These are phyloP conservation scores for Neoniphon sammara DNA, from an alignment of 2,797 vertebrate species.

Conservation along the genomic window DNA sequence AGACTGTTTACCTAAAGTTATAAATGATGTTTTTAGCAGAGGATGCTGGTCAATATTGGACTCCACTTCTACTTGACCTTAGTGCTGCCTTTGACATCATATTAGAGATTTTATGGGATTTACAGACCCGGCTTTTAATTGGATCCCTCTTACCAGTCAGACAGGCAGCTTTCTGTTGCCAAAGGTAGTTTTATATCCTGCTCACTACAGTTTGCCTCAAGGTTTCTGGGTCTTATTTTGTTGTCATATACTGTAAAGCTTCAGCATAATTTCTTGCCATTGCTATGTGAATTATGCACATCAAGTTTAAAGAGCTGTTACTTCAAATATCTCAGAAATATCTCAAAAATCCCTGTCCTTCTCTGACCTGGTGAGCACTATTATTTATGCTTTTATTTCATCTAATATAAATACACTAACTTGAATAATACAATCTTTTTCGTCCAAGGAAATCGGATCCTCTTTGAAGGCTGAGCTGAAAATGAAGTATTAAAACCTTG, in stretches of 20 bases:
- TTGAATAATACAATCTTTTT: background rate
- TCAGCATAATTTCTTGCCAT: background rate
- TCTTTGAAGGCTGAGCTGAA: background rate
- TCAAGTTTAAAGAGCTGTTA: background rate
- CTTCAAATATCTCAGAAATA: background rate
- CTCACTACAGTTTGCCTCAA: background rate
- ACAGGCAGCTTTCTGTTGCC: background rate
- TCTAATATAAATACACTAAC: background rate
- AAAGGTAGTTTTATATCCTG: constrained; percentile 5
- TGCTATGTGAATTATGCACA: background rate
- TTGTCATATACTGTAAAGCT: background rate
- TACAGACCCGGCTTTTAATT: constrained; percentile 12
- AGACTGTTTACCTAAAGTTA: background rate
- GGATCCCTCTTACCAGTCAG: background rate
- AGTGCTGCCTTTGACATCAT: background rate
- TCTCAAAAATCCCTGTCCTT: background rate
- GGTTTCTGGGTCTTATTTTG: background rate
- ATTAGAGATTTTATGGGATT: background rate
- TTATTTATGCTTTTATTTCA: background rate
- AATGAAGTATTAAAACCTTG: background rate
- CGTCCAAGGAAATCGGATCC: background rate
- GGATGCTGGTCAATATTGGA: background rate
- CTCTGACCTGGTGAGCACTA: background rate
- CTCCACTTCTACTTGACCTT: background rate
- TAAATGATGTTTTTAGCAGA: constrained; percentile 2